Base-by-base conservation (phyloP, 2,113 vertebrate species). In the Lagopus leucura region DNA sequence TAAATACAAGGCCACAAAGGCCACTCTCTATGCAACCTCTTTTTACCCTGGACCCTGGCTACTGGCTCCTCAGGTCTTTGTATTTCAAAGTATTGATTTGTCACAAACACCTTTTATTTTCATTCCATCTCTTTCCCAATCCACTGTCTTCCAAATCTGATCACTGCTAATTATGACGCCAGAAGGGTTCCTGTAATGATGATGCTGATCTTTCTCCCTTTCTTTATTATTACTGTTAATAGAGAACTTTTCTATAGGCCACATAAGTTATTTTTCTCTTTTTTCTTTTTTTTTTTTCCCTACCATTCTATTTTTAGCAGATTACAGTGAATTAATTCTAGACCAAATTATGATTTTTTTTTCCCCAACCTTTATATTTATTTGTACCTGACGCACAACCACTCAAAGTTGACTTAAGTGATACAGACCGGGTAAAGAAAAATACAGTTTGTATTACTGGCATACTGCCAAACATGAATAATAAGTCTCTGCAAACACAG, bases 401-500 rank as follows among this genome's bases (percentile, higher is more conserved):
- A 60, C 42, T 3, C 4, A 72, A 88, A 89, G 36, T 57, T 94
- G 74, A 91, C 82, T 84, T 85, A 75, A 61, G 54, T 50, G 60
- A 87, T 60, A 73, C 14, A 60, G 60, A 87, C 11, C 3, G 19
- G 25, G 60, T 47, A 85, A 89, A 92, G 64, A 25, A 93, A 78
- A 96, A 77, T 67, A 80, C 42, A 42, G 40, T 66, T 92, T 50
- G 43, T 30, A 66, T 55, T 45, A 45, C 67, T 96, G 95, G 94
- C 94, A 91, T 67, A 42, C 52, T 88, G 94, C 92, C 89, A 95
- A 89, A 93, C n/a, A 67, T 80, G 60, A 89, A 89, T 78, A 93
- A 89, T 92, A 94, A 95, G 87, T 91, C 89, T 93, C 84, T 96
- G 94, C 91, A 96, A 95, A 95, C 60, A 92, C 80, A 63, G 78